phyloP scores from a whole-genome alignment of 37 sponge, comb jelly and placozoan species.

The Aplysina aerophoba region DNA sequence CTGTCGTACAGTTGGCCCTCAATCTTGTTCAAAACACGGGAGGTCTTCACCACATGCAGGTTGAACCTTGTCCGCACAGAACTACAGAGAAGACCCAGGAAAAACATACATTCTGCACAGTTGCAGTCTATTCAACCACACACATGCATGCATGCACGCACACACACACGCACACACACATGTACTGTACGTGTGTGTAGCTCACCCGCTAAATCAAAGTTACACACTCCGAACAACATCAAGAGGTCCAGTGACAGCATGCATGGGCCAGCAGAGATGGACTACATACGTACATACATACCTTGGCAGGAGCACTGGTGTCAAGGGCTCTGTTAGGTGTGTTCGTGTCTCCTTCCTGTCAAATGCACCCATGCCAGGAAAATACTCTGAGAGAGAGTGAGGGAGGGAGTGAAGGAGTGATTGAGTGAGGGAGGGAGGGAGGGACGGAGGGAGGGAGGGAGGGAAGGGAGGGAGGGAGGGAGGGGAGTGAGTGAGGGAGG shows the following conservation, averaged over 20 bases:
- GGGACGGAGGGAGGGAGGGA: no score
- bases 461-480: no score
- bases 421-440: no score
- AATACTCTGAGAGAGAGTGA: conserved; percentile 44
- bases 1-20: conserved; percentile 68
- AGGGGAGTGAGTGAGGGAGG: no score
- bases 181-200: not conserved
- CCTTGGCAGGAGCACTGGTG: conserved; percentile 73
- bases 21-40: conserved; percentile 25
- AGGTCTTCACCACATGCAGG: conserved; percentile 46
- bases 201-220: no score
- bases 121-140: no score
- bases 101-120: not conserved
- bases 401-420: no score
- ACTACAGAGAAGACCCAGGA: not conserved
- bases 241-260: not conserved
- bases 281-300: no score
- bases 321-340: conserved; percentile 61
- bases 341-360: conserved; percentile 50
- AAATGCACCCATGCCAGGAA: conserved; percentile 48
- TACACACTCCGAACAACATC: not conserved
- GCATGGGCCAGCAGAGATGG: no score
- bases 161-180: no score
- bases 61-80: conserved; percentile 19
- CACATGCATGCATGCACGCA: no score